Evolutionary conservation across 2,113 vertebrate genomes (phyloP).

Genomic region (Tringa solitaria): DNA sequence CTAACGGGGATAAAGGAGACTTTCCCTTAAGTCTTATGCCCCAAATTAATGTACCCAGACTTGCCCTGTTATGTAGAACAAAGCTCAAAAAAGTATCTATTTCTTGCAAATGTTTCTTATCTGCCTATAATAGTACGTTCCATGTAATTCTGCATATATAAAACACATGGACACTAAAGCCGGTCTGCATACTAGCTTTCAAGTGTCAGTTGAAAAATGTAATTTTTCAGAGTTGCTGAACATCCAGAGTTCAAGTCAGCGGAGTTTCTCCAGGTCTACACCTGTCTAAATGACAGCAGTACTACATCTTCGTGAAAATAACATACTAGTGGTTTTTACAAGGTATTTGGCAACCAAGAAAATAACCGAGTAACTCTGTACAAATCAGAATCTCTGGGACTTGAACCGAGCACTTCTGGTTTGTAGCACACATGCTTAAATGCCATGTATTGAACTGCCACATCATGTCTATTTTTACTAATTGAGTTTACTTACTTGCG

Average conservation of each 20-base stretch:
- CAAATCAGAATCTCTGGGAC: background rate
- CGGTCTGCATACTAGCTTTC: background rate
- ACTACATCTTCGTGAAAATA: background rate
- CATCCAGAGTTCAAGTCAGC: background rate
- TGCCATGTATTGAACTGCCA: background rate
- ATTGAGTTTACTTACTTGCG: constrained; percentile 53
- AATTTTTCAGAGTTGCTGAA: background rate
- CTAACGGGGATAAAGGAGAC: background rate
- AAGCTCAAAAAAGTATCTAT: background rate
- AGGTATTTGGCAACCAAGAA: background rate
- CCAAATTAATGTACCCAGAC: background rate
- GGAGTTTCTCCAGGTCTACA: background rate
- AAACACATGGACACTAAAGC: background rate
- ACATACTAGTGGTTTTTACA: background rate
- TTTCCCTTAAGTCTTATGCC: background rate
- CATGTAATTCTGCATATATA: background rate
- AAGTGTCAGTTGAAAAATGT: background rate
- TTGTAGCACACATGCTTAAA: background rate
- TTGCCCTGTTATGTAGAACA: background rate
- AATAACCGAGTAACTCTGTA: background rate
- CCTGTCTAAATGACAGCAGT: background rate
- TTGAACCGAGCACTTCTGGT: background rate
- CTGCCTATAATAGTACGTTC: background rate
- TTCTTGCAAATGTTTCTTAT: background rate
- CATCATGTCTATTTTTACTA: constrained; percentile 48